Conservation (phyloP, 2,797 vertebrate genomes). For the Notolepis coatsorum region DNA sequence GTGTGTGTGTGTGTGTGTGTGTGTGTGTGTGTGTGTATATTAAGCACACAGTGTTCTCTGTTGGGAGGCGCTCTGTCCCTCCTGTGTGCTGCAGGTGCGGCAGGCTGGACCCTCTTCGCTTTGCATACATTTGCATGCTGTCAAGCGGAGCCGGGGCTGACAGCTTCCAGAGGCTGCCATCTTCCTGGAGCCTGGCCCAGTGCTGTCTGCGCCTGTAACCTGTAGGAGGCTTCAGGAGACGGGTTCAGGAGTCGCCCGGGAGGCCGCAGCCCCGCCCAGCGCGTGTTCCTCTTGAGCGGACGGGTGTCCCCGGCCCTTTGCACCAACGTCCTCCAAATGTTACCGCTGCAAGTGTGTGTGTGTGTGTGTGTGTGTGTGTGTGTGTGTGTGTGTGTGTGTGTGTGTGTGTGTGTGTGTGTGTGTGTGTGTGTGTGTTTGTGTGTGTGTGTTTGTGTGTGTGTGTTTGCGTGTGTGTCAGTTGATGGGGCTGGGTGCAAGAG, state of each 20-base stretch:
- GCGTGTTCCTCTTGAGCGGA: constrained; percentile 72
- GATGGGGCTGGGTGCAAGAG: background rate
- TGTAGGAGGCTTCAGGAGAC: constrained; percentile 27
- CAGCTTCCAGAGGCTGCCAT: constrained; percentile 89
- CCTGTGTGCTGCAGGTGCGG: constrained; percentile 83
- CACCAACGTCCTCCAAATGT: constrained; percentile 71
- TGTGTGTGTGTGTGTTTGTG: constrained; percentile 10
- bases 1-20: constrained; percentile 21
- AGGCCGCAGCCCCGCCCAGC: constrained; percentile 85
- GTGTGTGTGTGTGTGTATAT: constrained; percentile 38
- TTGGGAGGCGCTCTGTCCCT: constrained; percentile 79
- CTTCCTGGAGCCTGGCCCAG: constrained; percentile 91
- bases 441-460: background rate
- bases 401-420: constrained; percentile 1
- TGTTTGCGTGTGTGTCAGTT: background rate
- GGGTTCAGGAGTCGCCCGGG: constrained; percentile 72
- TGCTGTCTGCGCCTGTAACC: constrained; percentile 86
- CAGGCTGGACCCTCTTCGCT: constrained; percentile 86
- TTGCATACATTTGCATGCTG: constrained; percentile 99
- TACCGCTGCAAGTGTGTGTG: constrained; percentile 28
- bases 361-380: background rate
- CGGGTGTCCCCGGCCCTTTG: constrained; percentile 69
- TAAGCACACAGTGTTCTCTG: constrained; percentile 69
- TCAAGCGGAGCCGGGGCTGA: constrained; percentile 90
- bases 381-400: background rate